These are phyloP conservation scores for Iguana delicatissima DNA, from an alignment of 2,797 vertebrate species.

Conservation along the genomic window DNA sequence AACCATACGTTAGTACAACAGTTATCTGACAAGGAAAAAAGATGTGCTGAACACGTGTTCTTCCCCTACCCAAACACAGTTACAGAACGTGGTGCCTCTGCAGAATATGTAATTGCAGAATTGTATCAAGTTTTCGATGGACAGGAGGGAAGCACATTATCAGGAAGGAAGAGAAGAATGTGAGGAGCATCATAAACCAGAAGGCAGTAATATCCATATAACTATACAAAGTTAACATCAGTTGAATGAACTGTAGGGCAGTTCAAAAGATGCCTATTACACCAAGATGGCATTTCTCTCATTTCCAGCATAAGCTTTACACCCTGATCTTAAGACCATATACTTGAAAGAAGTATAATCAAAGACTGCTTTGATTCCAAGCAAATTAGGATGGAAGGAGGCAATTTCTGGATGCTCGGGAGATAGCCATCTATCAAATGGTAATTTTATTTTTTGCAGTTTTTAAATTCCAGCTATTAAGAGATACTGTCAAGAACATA, in stretches of 20 bases:
- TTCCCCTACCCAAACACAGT: too few relatives aligned
- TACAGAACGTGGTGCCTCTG: too few relatives aligned
- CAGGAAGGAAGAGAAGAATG: not conserved
- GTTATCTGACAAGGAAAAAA: too few relatives aligned
- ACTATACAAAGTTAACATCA: not conserved
- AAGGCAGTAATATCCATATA: conserved; percentile 1
- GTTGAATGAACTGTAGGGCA: too few relatives aligned
- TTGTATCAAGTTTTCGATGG: too few relatives aligned
- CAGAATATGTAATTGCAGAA: too few relatives aligned
- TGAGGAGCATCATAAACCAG: not conserved
- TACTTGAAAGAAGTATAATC: not conserved
- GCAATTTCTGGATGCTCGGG: not conserved
- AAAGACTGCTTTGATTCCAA: conserved; percentile 25
- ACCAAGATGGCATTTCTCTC: not conserved
- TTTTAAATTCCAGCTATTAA: not conserved
- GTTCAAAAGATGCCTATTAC: not conserved
- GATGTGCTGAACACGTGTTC: too few relatives aligned
- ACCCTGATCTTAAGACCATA: not conserved
- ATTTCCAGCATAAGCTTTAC: not conserved
- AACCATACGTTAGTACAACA: too few relatives aligned
- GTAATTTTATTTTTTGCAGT: not conserved
- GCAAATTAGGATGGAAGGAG: not conserved
- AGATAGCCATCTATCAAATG: not conserved
- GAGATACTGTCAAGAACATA: not conserved
- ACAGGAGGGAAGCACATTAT: not conserved